Base-by-base conservation (phyloP, 2,113 vertebrate genomes). In the Oriolus oriolus region DNA sequence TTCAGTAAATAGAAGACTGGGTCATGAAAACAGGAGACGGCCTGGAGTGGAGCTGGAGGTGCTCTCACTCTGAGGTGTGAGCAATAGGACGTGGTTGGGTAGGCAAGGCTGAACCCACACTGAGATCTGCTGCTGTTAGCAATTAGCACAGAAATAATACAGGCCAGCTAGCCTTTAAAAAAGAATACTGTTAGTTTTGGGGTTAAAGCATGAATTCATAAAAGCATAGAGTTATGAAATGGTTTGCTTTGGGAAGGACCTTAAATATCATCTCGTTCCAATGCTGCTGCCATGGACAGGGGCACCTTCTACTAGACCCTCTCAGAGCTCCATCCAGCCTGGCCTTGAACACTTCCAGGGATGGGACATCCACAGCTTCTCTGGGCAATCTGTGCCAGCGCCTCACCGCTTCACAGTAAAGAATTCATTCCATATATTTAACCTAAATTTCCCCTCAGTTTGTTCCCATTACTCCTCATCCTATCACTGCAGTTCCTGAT, bases 11-110 rank as follows among this genome's bases (percentile, higher is more conserved):
- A 59, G 41, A 61, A 18, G 81, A n/a, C 37, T 8, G 39, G 78
- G 37, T 53, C 30, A 3, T 42, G 50, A 21, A 30, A 47, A 19
- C 3, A 11, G 60, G 64, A 66, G 56, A 20, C 8, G 9, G 39
- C 12, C 1, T 11, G 31, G 41, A n/a, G 28, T 31, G 1, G 13
- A 27, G 33, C 45, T 64, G 82, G 53, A 77, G 83, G 49, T 74
- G 7, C 33, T n/a, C 7, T n/a, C 2, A 0, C 31, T 37, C 8
- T 11, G 7, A 35, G 5, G 28, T 13, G 20, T 16, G 5, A 41
- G 63, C 4, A 3, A 0, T 4, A 23, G 65, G 16, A 42, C 16
- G 10, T 2, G 15, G 8, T 10, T 28, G 30, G n/a, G 53, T 3
- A 33, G 63, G 6, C 45, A 28, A 35, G 52, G 37, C 53, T 71